phyloP scores from a whole-genome alignment of 2,113 vertebrate genomes.

The Coptodon bakossiorum region DNA sequence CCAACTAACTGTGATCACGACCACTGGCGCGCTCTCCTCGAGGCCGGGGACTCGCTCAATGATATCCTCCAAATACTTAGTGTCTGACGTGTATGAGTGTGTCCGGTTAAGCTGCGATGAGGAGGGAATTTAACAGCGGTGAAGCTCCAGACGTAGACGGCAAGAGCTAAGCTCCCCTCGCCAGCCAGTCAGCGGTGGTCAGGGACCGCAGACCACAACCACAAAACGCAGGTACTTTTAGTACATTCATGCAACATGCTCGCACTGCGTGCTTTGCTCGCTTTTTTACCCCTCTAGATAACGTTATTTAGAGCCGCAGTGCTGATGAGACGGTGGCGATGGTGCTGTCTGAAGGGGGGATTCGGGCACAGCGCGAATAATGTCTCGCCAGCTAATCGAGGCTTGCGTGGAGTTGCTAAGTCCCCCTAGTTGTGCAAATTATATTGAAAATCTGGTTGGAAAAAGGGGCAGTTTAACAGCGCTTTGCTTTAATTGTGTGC shows the following conservation, averaged over 20 bases:
- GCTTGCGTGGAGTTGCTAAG: not conserved
- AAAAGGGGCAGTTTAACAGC: not conserved
- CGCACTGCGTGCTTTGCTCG: not conserved
- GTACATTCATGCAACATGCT: not conserved
- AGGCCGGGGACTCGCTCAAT: not conserved
- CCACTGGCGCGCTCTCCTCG: not conserved
- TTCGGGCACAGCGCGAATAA: not conserved
- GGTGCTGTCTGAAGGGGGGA: not conserved
- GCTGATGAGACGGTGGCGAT: not conserved
- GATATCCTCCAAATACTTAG: not conserved
- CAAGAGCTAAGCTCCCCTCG: conserved; percentile 39
- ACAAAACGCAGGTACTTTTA: conserved; percentile 22
- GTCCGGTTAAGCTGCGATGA: conserved; percentile 28
- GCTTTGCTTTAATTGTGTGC: not conserved
- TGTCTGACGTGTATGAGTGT: not conserved
- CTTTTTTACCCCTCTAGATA: not conserved
- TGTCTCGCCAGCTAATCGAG: not conserved
- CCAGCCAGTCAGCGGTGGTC: not conserved
- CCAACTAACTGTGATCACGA: not conserved
- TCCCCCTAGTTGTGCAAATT: not conserved
- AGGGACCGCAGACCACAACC: not conserved
- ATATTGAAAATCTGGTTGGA: not conserved
- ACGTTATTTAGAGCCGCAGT: not conserved
- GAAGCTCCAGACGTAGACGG: conserved; percentile 43
- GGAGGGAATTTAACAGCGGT: not conserved